These are phyloP conservation scores for Sander lucioperca DNA, from an alignment of 2,113 vertebrate species.

Conservation along the genomic window DNA sequence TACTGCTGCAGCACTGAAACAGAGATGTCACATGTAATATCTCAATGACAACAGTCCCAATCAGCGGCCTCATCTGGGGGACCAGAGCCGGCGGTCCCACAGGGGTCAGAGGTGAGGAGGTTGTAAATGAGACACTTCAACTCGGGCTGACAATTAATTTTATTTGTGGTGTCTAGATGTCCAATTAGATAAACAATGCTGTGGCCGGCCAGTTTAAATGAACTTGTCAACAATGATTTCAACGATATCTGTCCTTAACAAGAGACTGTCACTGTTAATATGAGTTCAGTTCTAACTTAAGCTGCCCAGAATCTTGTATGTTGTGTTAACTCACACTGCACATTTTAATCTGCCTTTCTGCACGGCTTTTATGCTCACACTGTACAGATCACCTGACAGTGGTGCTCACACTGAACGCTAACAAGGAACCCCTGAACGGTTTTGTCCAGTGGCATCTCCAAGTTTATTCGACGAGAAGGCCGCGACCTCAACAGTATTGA, in stretches of 20 bases:
- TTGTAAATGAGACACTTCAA: slow-evolving; percentile 67
- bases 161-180: slow-evolving; percentile 87
- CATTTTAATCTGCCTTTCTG: not conserved
- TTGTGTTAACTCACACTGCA: not conserved
- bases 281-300: not conserved
- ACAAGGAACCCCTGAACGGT: not conserved
- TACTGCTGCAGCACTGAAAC: slow-evolving; percentile 43
- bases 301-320: not conserved
- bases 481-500: not conserved
- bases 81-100: slow-evolving; percentile 66
- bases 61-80: slow-evolving; percentile 55
- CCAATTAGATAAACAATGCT: slow-evolving; percentile 91
- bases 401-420: not conserved
- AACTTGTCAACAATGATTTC: slow-evolving; percentile 92
- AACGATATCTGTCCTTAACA: slow-evolving; percentile 76
- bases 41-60: slow-evolving; percentile 52
- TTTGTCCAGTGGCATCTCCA: not conserved
- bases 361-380: not conserved
- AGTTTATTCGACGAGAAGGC: not conserved
- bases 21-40: slow-evolving; percentile 64
- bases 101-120: slow-evolving; percentile 74
- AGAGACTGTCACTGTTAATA: slow-evolving; percentile 46
- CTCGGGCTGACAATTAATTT: slow-evolving; percentile 85
- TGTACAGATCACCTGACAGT: not conserved
- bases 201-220: slow-evolving; percentile 88